Percentiles rank a stretch among this genome's conserved stretches.
Evolutionary conservation across 2,113 vertebrate genomes (phyloP).

Genomic region (Siniperca knerii): DNA sequence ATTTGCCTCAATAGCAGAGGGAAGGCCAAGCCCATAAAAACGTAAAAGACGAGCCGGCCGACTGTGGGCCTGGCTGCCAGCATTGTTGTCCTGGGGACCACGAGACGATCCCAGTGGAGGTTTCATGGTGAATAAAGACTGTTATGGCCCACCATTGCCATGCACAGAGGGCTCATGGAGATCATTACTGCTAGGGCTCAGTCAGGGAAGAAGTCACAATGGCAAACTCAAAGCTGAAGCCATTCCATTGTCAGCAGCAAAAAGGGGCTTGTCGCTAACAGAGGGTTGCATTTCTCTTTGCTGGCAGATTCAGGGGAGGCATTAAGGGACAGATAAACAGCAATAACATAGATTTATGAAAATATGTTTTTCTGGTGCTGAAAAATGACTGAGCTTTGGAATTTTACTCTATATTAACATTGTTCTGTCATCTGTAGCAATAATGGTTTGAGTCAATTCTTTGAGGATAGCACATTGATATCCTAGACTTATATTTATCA

Average conservation of each 20-base stretch:
- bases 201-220: slow-evolving; percentile 73
- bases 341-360: slow-evolving; percentile 44
- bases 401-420: background rate
- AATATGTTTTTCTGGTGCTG: slow-evolving; percentile 23
- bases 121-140: slow-evolving; percentile 78
- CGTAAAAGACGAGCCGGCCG: slow-evolving; percentile 77
- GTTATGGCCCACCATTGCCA: slow-evolving; percentile 74
- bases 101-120: slow-evolving; percentile 73
- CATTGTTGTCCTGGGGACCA: slow-evolving; percentile 80
- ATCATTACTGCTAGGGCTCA: slow-evolving; percentile 67
- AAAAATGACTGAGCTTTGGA: slow-evolving; percentile 27
- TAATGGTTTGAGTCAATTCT: slow-evolving; percentile 41
- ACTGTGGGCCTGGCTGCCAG: slow-evolving; percentile 75
- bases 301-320: slow-evolving; percentile 27
- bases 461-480: slow-evolving; percentile 56
- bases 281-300: slow-evolving; percentile 48
- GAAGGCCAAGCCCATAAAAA: slow-evolving; percentile 87
- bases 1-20: slow-evolving; percentile 85
- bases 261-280: slow-evolving; percentile 42
- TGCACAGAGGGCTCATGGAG: slow-evolving; percentile 68
- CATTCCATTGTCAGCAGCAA: slow-evolving; percentile 64
- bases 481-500: slow-evolving; percentile 53
- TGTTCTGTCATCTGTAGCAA: slow-evolving; percentile 11
- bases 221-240: slow-evolving; percentile 73
- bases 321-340: slow-evolving; percentile 10